Base-by-base conservation (phyloP, 2,113 vertebrate species). In the Hypocryptadius cinnamomeus region DNA sequence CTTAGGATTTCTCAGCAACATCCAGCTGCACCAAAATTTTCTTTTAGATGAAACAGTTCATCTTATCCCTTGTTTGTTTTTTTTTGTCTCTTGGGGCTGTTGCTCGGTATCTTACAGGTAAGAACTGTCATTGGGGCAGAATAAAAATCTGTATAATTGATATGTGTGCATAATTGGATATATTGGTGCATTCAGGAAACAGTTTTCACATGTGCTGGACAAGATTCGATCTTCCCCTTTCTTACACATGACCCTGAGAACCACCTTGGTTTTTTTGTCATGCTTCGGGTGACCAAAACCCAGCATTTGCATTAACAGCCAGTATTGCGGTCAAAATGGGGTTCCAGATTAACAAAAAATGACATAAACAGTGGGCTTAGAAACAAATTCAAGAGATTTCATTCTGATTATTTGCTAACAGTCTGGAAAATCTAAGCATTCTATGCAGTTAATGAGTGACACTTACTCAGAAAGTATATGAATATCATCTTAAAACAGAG, bases 391-490 rank as follows among this genome's bases (percentile, higher is more conserved):
- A 25, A 21, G 53, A 54, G 9, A 23, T 27, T 27, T 15, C 10
- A 45, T 78, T 78, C 22, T 45, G 7, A 61, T 63, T 9, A 2
- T 2, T 64, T 50, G 9, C 13, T 33, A 51, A 33, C n/a, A 56
- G 23, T 85, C 12, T 13, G 68, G 33, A 81, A 20, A 51, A 40
- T 47, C 22, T 35, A 24, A 66, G 30, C 19, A 25, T 35, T 61
- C 27, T 15, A 10, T 47, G 23, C 30, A 72, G 48, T 12, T 22
- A 23, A 12, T 56, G 24, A 42, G 42, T 78, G 37, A 14, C 10
- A 54, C 35, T 60, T 48, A 20, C 7, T 91, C 4, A 6, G 51
- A 65, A 53, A 0, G 0, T 22, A 11, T 44, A 24, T 5, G 0
- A 69, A 22, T 35, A 39, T 44, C 8, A 13, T 11, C 44, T 54